phyloP scores from a whole-genome alignment of 1,140 invertebrate species.

The Stenopsyche tienmushanensis region DNA sequence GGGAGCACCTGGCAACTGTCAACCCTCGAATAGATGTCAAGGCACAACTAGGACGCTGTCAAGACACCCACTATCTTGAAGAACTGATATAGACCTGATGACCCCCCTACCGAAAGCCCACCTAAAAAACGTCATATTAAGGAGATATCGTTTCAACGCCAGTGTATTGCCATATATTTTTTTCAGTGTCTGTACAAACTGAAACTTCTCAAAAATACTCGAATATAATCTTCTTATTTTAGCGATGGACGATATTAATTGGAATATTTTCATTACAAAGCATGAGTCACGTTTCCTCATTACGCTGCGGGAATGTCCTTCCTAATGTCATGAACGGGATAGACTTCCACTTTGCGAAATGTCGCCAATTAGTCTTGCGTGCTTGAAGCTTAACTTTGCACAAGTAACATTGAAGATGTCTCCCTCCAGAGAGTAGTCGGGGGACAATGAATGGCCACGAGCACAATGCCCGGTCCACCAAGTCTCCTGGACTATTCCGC shows the following conservation, averaged over 20 bases:
- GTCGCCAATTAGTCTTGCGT: slow-evolving; percentile 31
- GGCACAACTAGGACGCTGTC: slow-evolving; percentile 7
- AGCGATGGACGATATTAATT: no score
- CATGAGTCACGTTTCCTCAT: slow-evolving; percentile 4
- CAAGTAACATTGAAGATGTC: slow-evolving; percentile 28
- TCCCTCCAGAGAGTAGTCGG: slow-evolving; percentile 4
- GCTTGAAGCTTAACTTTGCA: slow-evolving; percentile 27
- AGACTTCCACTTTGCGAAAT: slow-evolving; percentile 31
- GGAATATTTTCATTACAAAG: no score
- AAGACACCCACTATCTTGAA: neutral
- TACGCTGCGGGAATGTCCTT: neutral
- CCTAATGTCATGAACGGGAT: neutral
- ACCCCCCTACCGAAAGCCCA: no score
- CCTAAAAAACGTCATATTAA: no score
- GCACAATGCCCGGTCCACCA: slow-evolving; percentile 12
- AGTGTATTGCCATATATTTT: no score
- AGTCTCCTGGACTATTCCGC: slow-evolving; percentile 24
- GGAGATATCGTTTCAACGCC: no score
- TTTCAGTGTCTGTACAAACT: no score
- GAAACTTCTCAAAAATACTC: no score
- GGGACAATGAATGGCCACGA: slow-evolving; percentile 17
- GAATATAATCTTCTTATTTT: no score
- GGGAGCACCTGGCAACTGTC: slow-evolving; percentile 21
- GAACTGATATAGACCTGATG: neutral
- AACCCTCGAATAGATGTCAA: slow-evolving; percentile 4